A percentile compares a stretch with the other conserved stretches of the same genome.
Conservation (phyloP, 1,140 invertebrate species). For the Andrena cerasifolii region DNA sequence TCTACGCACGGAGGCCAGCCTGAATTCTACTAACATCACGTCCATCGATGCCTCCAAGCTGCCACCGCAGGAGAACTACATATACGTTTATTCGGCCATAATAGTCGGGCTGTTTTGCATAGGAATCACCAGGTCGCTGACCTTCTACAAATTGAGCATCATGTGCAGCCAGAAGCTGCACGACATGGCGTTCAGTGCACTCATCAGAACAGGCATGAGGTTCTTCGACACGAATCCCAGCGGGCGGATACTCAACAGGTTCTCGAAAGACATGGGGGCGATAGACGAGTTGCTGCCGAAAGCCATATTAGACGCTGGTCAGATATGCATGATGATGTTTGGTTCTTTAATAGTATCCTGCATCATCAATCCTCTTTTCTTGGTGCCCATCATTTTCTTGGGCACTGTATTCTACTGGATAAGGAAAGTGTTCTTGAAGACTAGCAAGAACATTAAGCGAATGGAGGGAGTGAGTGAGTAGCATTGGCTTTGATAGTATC, state of each 20-base stretch:
- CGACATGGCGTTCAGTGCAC: constrained; percentile 85
- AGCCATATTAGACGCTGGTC: constrained; percentile 89
- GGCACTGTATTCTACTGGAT: constrained; percentile 88
- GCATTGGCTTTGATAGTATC: constrained; percentile 74
- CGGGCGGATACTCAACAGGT: constrained; percentile 89
- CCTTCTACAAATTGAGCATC: constrained; percentile 87
- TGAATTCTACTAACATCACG: constrained; percentile 28
- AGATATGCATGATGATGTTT: constrained; percentile 85
- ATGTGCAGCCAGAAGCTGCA: constrained; percentile 86
- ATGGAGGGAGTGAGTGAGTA: constrained; percentile 90
- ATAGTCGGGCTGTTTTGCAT: constrained; percentile 80
- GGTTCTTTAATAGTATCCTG: constrained; percentile 87
- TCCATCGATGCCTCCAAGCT: constrained; percentile 24
- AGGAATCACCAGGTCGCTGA: constrained; percentile 81
- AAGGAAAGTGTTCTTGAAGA: constrained; percentile 90
- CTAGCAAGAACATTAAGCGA: constrained; percentile 92
- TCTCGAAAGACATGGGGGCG: constrained; percentile 90
- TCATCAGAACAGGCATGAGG: constrained; percentile 85
- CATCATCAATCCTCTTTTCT: constrained; percentile 88
- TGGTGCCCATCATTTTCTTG: constrained; percentile 87
- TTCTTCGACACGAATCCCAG: constrained; percentile 92
- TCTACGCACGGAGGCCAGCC: neutral
- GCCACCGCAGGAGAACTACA: constrained; percentile 70
- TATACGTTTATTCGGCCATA: constrained; percentile 83
- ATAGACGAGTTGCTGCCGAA: constrained; percentile 94